These are phyloP conservation scores for Anarsia innoxiella DNA, from an alignment of 2,888 invertebrate genomes.

Conservation along the genomic window DNA sequence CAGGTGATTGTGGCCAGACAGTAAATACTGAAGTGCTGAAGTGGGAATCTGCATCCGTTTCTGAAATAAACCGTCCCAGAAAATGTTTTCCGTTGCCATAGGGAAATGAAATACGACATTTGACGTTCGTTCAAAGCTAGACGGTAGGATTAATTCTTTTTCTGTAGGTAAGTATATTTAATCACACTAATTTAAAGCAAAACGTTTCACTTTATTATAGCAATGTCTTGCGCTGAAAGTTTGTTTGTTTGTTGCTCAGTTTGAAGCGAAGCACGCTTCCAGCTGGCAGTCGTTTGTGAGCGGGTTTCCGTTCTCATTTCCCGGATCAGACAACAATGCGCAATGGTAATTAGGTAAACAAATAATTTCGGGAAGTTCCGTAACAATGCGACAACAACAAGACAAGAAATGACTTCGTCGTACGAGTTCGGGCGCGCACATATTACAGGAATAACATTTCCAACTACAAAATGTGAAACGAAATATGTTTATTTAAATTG, in stretches of 20 bases:
- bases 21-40: background rate
- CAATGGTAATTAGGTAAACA: conserved; percentile 43
- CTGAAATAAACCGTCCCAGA: too few species aligned
- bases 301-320: conserved; percentile 36
- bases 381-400: conserved; percentile 24
- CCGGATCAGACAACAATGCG: conserved; percentile 39
- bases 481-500: too few species aligned
- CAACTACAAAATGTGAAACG: too few species aligned
- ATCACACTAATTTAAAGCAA: too few species aligned
- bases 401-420: conserved; percentile 33
- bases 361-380: conserved; percentile 36
- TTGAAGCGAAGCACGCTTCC: conserved; percentile 17
- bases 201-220: conserved; percentile 1
- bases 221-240: conserved; percentile 8
- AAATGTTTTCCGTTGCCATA: too few species aligned
- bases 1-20: conserved; percentile 3
- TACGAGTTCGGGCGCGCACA: conserved; percentile 16
- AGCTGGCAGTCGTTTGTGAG: conserved; percentile 31
- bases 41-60: too few species aligned
- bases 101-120: too few species aligned
- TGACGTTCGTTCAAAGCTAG: too few species aligned
- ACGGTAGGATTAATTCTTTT: too few species aligned
- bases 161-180: too few species aligned
- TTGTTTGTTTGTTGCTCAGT: conserved; percentile 11
- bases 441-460: background rate